Evolutionary conservation across 2,888 invertebrate genomes (phyloP).

Genomic region (Ochropleura leucogaster): DNA sequence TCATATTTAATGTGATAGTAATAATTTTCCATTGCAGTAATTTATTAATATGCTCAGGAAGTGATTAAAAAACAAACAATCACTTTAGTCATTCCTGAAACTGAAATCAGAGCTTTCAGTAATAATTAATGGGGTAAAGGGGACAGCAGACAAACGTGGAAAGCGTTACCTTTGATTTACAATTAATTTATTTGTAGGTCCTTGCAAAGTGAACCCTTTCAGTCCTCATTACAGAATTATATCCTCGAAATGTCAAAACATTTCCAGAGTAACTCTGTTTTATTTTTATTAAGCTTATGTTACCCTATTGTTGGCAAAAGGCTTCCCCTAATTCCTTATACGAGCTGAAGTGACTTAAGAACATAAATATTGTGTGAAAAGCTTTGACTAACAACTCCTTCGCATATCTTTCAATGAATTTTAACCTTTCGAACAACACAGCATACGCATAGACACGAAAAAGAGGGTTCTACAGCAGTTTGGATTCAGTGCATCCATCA

Average conservation of each 20-base stretch:
- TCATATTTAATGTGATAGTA: no score
- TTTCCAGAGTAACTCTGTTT: slow-evolving; percentile 10
- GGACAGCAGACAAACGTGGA: not conserved
- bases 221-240: slow-evolving; percentile 31
- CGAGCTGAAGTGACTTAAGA: not conserved
- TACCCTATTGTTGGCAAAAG: no score
- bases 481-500: no score
- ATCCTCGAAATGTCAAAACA: slow-evolving; percentile 15
- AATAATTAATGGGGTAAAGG: slow-evolving; percentile 21
- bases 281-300: no score
- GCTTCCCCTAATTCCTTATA: no score
- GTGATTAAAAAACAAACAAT: slow-evolving; percentile 1
- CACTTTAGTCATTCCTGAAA: slow-evolving; percentile 5
- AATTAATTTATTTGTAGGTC: slow-evolving; percentile 10
- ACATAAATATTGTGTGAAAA: slow-evolving; percentile 4
- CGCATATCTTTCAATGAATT: not conserved
- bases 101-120: slow-evolving; percentile 2
- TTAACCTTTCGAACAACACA: not conserved
- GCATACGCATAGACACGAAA: not conserved
- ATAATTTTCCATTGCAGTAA: no score
- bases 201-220: slow-evolving; percentile 29
- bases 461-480: not conserved
- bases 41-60: not conserved
- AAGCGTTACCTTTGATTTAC: slow-evolving; percentile 31
- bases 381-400: not conserved